A percentile compares a stretch with the other conserved stretches of the same genome.
Evolutionary conservation across 2,888 invertebrate genomes (phyloP).

Genomic region (Bombyx huttoni): DNA sequence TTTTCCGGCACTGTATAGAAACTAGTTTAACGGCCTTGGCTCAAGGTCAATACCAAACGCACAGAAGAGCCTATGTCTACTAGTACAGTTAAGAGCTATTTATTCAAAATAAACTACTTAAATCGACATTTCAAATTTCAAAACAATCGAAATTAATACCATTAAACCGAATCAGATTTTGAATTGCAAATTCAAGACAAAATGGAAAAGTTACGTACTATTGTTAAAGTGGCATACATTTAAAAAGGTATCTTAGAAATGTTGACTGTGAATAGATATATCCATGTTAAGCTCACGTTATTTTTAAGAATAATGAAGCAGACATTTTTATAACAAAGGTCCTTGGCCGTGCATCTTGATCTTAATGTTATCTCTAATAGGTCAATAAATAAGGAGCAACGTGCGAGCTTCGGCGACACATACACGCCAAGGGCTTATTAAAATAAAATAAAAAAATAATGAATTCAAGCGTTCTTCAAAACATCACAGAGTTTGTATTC

Average conservation of each 20-base stretch:
- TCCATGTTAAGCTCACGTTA: constrained; percentile 42
- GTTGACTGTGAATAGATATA: constrained; percentile 9
- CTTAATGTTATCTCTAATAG: constrained; percentile 73
- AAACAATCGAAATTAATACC: no score
- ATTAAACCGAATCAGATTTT: no score
- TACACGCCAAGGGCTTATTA: constrained; percentile 60
- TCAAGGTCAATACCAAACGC: no score
- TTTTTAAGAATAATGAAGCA: constrained; percentile 70
- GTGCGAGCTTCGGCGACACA: constrained; percentile 69
- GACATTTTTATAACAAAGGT: constrained; percentile 73
- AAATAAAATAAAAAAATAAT: constrained; percentile 55
- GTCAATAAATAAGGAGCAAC: constrained; percentile 70
- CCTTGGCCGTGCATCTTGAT: constrained; percentile 72
- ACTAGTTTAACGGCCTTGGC: no score
- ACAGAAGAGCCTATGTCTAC: no score
- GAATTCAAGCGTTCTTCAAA: constrained; percentile 48
- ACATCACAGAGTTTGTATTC: constrained; percentile 49
- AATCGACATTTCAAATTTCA: no score
- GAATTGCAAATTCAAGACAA: not conserved
- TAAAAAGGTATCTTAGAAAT: not conserved
- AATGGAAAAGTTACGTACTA: no score
- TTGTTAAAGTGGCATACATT: no score
- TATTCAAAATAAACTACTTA: no score
- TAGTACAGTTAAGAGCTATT: no score
- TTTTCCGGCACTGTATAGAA: no score